A percentile compares a stretch with the other conserved stretches of the same genome.
Evolutionary conservation across 1,140 invertebrate species (phyloP).

Genomic region (Choristoneura fumiferana): DNA sequence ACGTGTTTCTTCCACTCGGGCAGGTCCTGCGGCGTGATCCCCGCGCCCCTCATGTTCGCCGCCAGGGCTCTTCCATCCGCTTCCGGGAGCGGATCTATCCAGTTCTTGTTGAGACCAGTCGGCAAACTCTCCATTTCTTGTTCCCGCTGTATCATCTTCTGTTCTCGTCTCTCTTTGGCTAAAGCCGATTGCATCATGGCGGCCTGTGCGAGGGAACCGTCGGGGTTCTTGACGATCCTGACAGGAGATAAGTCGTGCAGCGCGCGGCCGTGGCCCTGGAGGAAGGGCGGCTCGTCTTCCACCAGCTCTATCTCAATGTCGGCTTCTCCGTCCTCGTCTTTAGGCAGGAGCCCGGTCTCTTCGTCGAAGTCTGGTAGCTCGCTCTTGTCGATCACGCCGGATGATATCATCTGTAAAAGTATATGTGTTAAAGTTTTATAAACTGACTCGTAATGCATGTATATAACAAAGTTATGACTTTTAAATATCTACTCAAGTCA

Average conservation of each 20-base stretch:
- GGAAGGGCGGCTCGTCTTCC: slow-evolving; percentile 98
- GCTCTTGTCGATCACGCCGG: slow-evolving; percentile 90
- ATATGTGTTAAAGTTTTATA: no score
- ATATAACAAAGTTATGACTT: no score
- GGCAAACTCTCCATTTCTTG: slow-evolving; percentile 93
- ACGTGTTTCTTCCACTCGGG: slow-evolving; percentile 99
- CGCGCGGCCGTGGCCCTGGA: slow-evolving; percentile 93
- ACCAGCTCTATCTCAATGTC: slow-evolving; percentile 99
- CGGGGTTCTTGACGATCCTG: slow-evolving; percentile 98
- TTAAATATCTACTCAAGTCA: no score
- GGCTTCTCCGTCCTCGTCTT: slow-evolving; percentile 96
- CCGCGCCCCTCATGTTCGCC: slow-evolving; percentile 90
- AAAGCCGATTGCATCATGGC: slow-evolving; percentile 99
- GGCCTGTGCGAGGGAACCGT: slow-evolving; percentile 96
- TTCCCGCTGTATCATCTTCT: slow-evolving; percentile 94
- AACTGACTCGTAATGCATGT: no score
- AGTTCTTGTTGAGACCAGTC: slow-evolving; percentile 92
- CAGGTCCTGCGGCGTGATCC: slow-evolving; percentile 90
- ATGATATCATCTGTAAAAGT: slow-evolving; percentile 86
- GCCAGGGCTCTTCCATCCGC: slow-evolving; percentile 84
- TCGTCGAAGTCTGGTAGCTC: slow-evolving; percentile 96
- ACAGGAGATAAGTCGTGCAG: slow-evolving; percentile 96
- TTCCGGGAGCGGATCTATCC: slow-evolving; percentile 97
- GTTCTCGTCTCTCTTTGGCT: slow-evolving; percentile 96
- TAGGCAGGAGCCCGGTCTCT: slow-evolving; percentile 91